Evolutionary conservation across 2,888 invertebrate species (phyloP).

Genomic region (Anticlea derivata): DNA sequence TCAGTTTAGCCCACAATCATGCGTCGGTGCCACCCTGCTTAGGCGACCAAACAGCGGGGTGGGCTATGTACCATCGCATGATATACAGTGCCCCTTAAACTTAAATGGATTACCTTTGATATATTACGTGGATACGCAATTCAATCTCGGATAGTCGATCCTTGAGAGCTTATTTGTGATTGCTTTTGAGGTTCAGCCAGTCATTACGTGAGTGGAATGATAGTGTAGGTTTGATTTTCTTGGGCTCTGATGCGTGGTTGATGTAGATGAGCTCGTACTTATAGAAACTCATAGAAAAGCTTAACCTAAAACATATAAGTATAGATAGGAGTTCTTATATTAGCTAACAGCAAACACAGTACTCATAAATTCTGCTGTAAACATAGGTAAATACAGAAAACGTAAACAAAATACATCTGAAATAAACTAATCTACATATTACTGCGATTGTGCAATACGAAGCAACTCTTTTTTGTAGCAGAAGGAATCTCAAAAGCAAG

Average conservation of each 20-base stretch:
- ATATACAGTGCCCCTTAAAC: constrained; percentile 81
- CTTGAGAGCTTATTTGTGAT: constrained; percentile 59
- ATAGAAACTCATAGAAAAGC: no score
- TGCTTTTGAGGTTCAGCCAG: constrained; percentile 63
- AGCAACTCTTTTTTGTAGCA: no score
- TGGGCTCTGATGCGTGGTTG: constrained; percentile 7
- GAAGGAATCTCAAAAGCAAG: no score
- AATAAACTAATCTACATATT: no score
- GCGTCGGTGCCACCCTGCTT: constrained; percentile 76
- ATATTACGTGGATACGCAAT: constrained; percentile 79
- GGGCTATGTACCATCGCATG: constrained; percentile 73
- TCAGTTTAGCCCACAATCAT: constrained; percentile 54
- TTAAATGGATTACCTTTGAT: constrained; percentile 84
- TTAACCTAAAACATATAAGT: no score
- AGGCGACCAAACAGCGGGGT: constrained; percentile 77
- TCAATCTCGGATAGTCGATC: constrained; percentile 79
- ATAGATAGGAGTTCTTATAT: no score
- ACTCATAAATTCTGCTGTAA: no score
- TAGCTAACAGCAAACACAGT: no score
- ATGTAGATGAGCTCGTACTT: neutral
- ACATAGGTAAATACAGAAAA: no score
- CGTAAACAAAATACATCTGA: no score
- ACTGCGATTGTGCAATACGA: no score
- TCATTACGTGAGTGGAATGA: constrained; percentile 52
- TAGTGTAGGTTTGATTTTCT: constrained; percentile 10